Conservation (phyloP, 2,888 invertebrate species). For the Agriopis aurantiaria region DNA sequence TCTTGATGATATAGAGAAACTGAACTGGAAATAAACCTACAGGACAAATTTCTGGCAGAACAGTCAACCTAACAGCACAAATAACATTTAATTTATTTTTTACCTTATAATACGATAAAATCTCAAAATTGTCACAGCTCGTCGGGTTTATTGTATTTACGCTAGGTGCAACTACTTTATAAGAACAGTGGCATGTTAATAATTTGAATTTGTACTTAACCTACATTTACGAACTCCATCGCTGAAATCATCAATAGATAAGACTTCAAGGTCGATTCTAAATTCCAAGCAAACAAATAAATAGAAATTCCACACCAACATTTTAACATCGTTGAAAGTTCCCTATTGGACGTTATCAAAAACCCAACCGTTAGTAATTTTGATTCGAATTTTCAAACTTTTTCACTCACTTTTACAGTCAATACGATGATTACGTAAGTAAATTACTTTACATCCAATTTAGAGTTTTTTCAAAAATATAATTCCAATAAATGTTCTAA, state of each 20-base stretch:
- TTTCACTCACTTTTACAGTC: slow-evolving; percentile 55
- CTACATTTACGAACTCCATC: slow-evolving; percentile 76
- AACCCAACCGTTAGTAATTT: slow-evolving; percentile 47
- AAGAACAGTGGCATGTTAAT: slow-evolving; percentile 85
- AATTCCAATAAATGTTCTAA: slow-evolving; percentile 84
- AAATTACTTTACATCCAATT: slow-evolving; percentile 80
- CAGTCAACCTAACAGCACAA: slow-evolving; percentile 71
- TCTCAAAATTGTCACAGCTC: slow-evolving; percentile 87
- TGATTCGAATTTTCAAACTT: slow-evolving; percentile 38
- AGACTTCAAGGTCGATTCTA: slow-evolving; percentile 61
- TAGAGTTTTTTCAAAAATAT: slow-evolving; percentile 84
- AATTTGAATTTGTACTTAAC: slow-evolving; percentile 86
- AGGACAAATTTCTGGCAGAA: slow-evolving; percentile 69
- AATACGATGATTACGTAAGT: slow-evolving; percentile 76
- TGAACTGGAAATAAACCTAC: slow-evolving; percentile 82
- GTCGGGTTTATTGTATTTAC: slow-evolving; percentile 85
- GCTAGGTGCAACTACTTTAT: slow-evolving; percentile 86
- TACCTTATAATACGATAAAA: slow-evolving; percentile 84
- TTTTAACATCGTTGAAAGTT: slow-evolving; percentile 46
- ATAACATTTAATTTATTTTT: slow-evolving; percentile 69
- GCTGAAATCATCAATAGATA: slow-evolving; percentile 66
- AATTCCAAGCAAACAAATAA: slow-evolving; percentile 54
- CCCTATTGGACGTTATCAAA: slow-evolving; percentile 43
- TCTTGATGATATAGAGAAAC: no score
- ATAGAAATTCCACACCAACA: slow-evolving; percentile 39